Evolutionary conservation across 1,140 invertebrate genomes (phyloP).

Genomic region (Alviniconcha marisindica): DNA sequence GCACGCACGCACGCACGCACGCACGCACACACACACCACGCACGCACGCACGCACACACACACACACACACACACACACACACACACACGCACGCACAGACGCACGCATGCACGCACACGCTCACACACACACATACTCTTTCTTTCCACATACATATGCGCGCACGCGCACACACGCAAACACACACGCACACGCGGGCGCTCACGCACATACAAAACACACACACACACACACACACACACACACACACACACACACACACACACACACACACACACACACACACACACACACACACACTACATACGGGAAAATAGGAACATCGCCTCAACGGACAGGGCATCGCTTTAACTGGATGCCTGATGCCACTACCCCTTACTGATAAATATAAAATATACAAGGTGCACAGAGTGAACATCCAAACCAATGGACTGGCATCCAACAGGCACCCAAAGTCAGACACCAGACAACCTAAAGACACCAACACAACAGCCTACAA

Average conservation of each 20-base stretch:
- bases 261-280: conserved; percentile 10
- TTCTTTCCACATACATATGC: not conserved
- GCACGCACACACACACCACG: no score
- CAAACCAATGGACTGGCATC: no score
- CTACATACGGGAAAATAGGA: no score
- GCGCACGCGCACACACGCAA: conserved; percentile 3
- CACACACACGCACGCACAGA: not conserved
- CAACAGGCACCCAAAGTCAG: no score
- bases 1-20: no score
- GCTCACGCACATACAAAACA: not conserved
- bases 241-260: conserved; percentile 14
- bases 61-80: not conserved
- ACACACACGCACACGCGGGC: conserved; percentile 4
- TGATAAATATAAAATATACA: no score
- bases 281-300: not conserved
- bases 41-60: not conserved
- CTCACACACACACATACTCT: conserved; percentile 5
- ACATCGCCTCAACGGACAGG: no score
- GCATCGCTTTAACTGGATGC: no score
- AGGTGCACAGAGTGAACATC: no score
- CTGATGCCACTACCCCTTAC: no score
- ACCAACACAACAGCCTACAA: no score
- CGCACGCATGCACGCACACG: not conserved
- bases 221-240: not conserved
- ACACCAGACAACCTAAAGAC: no score